phyloP scores from a whole-genome alignment of 2,113 vertebrate genomes.

The Salvator merianae region DNA sequence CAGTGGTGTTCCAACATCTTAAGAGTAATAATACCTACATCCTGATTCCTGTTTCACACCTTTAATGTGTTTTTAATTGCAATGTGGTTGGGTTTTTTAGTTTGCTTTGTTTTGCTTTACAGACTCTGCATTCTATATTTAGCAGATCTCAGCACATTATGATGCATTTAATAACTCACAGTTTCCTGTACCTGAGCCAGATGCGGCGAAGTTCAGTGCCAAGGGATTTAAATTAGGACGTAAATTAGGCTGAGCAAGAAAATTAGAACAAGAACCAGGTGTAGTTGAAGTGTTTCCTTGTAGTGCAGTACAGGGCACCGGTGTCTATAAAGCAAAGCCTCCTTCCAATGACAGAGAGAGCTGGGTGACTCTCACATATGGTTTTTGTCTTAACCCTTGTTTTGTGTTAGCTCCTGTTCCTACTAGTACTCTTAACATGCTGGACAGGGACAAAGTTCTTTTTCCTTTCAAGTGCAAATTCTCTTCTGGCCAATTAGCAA shows the following conservation, averaged over 20 bases:
- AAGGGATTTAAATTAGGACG: slow-evolving; percentile 32
- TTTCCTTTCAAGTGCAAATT: background rate
- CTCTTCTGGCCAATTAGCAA: background rate
- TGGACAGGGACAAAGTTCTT: no score
- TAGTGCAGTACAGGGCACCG: background rate
- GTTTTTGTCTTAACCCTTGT: slow-evolving; percentile 7
- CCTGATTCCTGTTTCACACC: slow-evolving; percentile 29
- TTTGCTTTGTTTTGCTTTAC: slow-evolving; percentile 20
- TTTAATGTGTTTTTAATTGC: slow-evolving; percentile 37
- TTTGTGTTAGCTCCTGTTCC: background rate
- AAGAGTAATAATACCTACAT: slow-evolving; percentile 23
- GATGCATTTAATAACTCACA: slow-evolving; percentile 27
- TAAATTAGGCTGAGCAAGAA: slow-evolving; percentile 25
- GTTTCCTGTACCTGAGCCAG: slow-evolving; percentile 20
- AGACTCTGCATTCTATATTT: slow-evolving; percentile 33
- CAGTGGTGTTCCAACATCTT: slow-evolving; percentile 11
- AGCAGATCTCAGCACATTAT: slow-evolving; percentile 29
- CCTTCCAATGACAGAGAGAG: slow-evolving; percentile 1
- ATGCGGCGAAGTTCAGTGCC: slow-evolving; percentile 20
- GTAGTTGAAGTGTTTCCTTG: background rate
- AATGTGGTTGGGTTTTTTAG: background rate
- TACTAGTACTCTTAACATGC: background rate
- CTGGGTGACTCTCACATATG: background rate
- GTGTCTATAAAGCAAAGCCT: background rate
- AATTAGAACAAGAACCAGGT: slow-evolving; percentile 27